Evolutionary conservation across 2,888 invertebrate genomes (phyloP).

Genomic region (Athripsodes cinereus): DNA sequence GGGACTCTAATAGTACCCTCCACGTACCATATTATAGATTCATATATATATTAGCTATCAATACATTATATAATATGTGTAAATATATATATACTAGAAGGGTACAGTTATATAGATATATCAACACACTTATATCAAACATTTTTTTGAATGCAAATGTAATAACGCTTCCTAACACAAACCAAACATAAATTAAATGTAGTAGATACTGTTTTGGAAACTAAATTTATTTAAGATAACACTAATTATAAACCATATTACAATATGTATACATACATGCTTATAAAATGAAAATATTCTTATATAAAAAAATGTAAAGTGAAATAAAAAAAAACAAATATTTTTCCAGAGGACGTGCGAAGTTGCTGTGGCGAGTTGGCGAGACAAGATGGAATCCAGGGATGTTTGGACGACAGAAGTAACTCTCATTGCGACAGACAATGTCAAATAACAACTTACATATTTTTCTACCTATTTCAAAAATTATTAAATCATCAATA

Average conservation of each 20-base stretch:
- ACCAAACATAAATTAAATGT: too few relatives aligned
- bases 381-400: conserved; percentile 5
- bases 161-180: too few relatives aligned
- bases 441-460: conserved; percentile 21
- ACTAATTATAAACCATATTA: conserved; percentile 3
- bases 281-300: conserved; percentile 12
- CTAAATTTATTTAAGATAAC: too few relatives aligned
- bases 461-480: conserved; percentile 28
- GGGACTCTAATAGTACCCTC: too few relatives aligned
- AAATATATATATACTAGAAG: too few relatives aligned
- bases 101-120: too few relatives aligned
- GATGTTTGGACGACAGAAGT: conserved; percentile 6
- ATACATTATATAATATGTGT: too few relatives aligned
- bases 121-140: too few relatives aligned
- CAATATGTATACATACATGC: conserved; percentile 8
- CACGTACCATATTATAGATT: too few relatives aligned
- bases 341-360: conserved; percentile 1
- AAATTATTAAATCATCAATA: conserved; percentile 28
- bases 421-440: conserved; percentile 21
- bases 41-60: too few relatives aligned
- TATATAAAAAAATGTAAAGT: conserved; percentile 20
- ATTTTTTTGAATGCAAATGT: too few relatives aligned
- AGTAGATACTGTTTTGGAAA: too few relatives aligned
- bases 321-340: conserved; percentile 11
- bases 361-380: not conserved